phyloP scores from a whole-genome alignment of 2,888 invertebrate species.

The Noctua fimbriata region DNA sequence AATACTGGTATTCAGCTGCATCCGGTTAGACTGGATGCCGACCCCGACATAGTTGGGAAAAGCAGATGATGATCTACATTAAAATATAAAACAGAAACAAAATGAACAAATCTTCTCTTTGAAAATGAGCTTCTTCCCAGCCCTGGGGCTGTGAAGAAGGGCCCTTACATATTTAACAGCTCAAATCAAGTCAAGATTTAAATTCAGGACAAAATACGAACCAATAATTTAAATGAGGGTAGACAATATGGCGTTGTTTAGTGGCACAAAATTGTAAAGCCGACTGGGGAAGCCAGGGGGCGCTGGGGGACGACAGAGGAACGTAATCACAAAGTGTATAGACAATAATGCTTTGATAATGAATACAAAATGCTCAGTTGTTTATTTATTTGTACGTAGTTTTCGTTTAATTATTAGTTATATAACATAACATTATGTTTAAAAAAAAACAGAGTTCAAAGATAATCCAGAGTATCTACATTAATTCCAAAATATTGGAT shows the following conservation, averaged over 20 bases:
- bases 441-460: neutral
- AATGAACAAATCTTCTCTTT: slow-evolving; percentile 33
- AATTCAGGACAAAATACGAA: slow-evolving; percentile 67
- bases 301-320: slow-evolving; percentile 39
- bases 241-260: slow-evolving; percentile 71
- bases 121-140: slow-evolving; percentile 56
- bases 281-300: slow-evolving; percentile 42
- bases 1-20: no score
- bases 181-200: slow-evolving; percentile 65
- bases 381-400: slow-evolving; percentile 26
- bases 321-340: slow-evolving; percentile 65
- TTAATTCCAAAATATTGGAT: neutral
- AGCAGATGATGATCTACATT: slow-evolving; percentile 3
- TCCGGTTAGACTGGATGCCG: no score
- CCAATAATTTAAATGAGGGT: slow-evolving; percentile 77
- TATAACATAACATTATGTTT: neutral
- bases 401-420: neutral
- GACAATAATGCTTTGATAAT: slow-evolving; percentile 65
- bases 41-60: no score
- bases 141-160: no score
- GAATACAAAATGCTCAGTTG: slow-evolving; percentile 56
- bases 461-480: neutral
- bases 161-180: slow-evolving; percentile 54
- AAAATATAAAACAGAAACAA: slow-evolving; percentile 37
- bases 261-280: slow-evolving; percentile 70